Conservation (phyloP, 1,140 invertebrate genomes). For the Brachionus koreanus region DNA sequence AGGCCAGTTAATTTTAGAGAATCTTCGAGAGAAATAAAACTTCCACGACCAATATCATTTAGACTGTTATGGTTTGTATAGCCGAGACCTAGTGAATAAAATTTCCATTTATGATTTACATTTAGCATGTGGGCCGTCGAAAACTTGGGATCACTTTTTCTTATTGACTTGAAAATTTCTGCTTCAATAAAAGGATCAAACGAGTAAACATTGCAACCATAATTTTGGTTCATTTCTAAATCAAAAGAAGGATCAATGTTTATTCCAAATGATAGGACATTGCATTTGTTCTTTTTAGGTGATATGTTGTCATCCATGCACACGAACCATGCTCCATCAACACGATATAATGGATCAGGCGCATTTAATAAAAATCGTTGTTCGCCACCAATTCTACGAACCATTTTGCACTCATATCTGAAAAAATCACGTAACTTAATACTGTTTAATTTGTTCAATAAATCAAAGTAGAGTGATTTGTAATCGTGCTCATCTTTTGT, state of each 20-base stretch:
- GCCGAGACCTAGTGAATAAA: background rate
- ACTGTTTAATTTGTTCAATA: background rate
- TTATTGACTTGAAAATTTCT: background rate
- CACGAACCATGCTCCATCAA: conserved; percentile 13
- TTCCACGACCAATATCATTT: background rate
- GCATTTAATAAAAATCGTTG: background rate
- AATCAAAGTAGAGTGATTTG: background rate
- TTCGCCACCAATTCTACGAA: background rate
- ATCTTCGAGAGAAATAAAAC: background rate
- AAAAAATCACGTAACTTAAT: background rate
- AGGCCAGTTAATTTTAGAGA: background rate
- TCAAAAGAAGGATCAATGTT: background rate
- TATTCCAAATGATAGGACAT: background rate
- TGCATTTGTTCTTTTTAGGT: background rate
- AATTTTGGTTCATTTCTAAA: background rate
- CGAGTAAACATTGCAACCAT: background rate
- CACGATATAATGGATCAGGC: background rate
- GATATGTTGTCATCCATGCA: background rate
- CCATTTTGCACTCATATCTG: background rate
- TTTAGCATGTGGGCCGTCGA: background rate
- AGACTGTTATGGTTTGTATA: background rate
- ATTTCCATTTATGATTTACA: background rate
- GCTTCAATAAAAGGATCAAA: background rate
- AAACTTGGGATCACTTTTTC: background rate
- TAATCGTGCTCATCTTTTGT: background rate